Conservation (phyloP, 2,888 invertebrate species). For the Drosophila cracens region DNA sequence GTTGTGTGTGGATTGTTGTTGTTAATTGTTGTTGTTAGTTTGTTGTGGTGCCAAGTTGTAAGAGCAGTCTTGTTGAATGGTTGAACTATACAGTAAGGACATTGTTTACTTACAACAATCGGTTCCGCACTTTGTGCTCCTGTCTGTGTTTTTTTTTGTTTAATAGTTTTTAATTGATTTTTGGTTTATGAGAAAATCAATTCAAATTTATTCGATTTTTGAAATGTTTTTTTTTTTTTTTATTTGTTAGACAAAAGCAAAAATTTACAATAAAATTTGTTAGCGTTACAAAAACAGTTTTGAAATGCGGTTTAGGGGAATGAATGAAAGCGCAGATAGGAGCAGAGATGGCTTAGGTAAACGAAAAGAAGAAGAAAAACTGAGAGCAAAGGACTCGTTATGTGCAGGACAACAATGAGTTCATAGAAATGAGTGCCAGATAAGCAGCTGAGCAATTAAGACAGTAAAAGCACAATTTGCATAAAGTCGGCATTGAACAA, state of each 20-base stretch:
- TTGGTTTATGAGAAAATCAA: slow-evolving; percentile 52
- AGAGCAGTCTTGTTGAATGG: slow-evolving; percentile 49
- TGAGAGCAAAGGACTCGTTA: slow-evolving; percentile 21
- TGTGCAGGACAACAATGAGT: slow-evolving; percentile 11
- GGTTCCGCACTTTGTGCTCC: slow-evolving; percentile 96
- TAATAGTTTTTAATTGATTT: slow-evolving; percentile 39
- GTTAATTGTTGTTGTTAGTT: slow-evolving; percentile 27
- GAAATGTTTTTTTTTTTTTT: slow-evolving; percentile 36
- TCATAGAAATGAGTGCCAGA: slow-evolving; percentile 9
- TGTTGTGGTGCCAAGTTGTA: slow-evolving; percentile 41
- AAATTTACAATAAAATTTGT: slow-evolving; percentile 64
- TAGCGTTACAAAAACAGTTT: slow-evolving; percentile 53
- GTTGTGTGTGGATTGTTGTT: slow-evolving; percentile 24
- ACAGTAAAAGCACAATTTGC: slow-evolving; percentile 32
- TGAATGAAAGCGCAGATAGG: slow-evolving; percentile 59
- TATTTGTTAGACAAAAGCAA: slow-evolving; percentile 51
- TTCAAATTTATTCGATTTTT: slow-evolving; percentile 72
- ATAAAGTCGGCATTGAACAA: slow-evolving; percentile 16
- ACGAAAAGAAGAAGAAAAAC: slow-evolving; percentile 4
- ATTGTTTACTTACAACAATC: slow-evolving; percentile 94
- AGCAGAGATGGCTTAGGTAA: slow-evolving; percentile 40
- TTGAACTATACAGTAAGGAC: slow-evolving; percentile 70
- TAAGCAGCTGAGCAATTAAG: slow-evolving; percentile 14
- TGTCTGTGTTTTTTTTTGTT: slow-evolving; percentile 86
- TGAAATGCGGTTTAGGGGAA: slow-evolving; percentile 41